These are phyloP conservation scores for Poeciliopsis turrubarensis DNA, from an alignment of 2,113 vertebrate genomes.

Conservation along the genomic window DNA sequence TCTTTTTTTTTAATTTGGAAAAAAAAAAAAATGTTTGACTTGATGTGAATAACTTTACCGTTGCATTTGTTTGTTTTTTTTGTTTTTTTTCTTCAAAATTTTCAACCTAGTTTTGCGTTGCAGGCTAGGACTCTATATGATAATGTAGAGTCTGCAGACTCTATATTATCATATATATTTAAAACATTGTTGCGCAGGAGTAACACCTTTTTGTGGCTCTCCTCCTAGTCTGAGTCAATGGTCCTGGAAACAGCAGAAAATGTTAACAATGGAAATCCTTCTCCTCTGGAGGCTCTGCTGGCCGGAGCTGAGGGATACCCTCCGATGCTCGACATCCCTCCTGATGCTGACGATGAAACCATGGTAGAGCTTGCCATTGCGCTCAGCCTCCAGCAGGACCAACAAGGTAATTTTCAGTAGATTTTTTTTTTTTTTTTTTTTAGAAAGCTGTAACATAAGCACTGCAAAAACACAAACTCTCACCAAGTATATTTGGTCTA, in stretches of 20 bases:
- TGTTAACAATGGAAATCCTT: slow-evolving; percentile 96
- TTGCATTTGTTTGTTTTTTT: too few relatives aligned
- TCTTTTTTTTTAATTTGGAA: neutral
- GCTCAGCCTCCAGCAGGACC: slow-evolving; percentile 96
- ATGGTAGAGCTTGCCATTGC: slow-evolving; percentile 99
- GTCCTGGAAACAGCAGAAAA: slow-evolving; percentile 96
- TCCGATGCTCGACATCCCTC: slow-evolving; percentile 98
- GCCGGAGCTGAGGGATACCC: slow-evolving; percentile 98
- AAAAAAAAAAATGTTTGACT: neutral
- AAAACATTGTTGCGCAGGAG: neutral
- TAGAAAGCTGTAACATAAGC: too few relatives aligned
- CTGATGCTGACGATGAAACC: slow-evolving; percentile 98
- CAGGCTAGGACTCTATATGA: too few relatives aligned
- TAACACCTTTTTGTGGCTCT: slow-evolving; percentile 34
- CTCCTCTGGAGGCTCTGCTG: slow-evolving; percentile 94
- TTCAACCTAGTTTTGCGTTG: neutral
- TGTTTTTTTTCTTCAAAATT: neutral
- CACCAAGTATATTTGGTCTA: too few relatives aligned
- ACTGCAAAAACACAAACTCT: too few relatives aligned
- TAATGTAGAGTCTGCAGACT: too few relatives aligned
- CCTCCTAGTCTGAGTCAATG: slow-evolving; percentile 93
- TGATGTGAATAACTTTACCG: neutral
- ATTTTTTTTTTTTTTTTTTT: neutral
- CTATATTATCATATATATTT: neutral
- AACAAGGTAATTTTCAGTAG: slow-evolving; percentile 86